Evolutionary conservation across 2,113 vertebrate genomes (phyloP), one percentile per base, ranked within the genome.

Genomic region (Notiomystis cincta): DNA sequence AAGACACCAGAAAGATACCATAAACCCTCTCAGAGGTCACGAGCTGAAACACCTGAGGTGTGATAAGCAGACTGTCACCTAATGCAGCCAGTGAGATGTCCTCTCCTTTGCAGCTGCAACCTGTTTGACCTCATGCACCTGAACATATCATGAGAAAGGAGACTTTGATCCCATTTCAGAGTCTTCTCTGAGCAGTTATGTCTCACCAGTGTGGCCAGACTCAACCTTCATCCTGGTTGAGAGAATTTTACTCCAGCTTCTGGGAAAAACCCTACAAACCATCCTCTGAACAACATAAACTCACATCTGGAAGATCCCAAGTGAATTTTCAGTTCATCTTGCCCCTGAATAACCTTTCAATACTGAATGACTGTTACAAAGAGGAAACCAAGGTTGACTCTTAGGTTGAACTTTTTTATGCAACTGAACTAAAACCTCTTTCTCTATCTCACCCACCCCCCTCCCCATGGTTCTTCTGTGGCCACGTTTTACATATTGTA

Each of bases 401-500:
- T 37, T 2, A 7, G 24, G 31, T 8, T 53, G 92, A 87, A 84
- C 21, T 54, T 60, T 14, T 45, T 42, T 62, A 42, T 8, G 44
- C 16, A 6, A 14, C 28, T 58, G 37, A 72, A 71, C 6, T n/a
- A 44, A 62, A 71, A 85, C 45, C 19, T 75, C 15, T 31, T 82
- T 87, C 40, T 38, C 11, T 7, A 37, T 53, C 11, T 44, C 57
- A 70, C 30, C 24, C 25, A 33, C 6, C 2, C 38, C 38, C 8
- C 18, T 45, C 8, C 19, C 12, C 13, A 25, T 16, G 23, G 11
- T 6, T 83, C 27, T 62, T 72, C 51, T 16, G 47, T 42, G 33
- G 35, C 30, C 30, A 51, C 3, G 1, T 65, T 82, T 77, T 47
- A 79, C 13, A 45, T 53, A 65, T 5, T 2, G 0, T 0, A 3